A percentile compares a stretch with the other conserved stretches of the same genome.
Conservation (phyloP, 2,797 vertebrate genomes). For the Arrhamphus sclerolepis region DNA sequence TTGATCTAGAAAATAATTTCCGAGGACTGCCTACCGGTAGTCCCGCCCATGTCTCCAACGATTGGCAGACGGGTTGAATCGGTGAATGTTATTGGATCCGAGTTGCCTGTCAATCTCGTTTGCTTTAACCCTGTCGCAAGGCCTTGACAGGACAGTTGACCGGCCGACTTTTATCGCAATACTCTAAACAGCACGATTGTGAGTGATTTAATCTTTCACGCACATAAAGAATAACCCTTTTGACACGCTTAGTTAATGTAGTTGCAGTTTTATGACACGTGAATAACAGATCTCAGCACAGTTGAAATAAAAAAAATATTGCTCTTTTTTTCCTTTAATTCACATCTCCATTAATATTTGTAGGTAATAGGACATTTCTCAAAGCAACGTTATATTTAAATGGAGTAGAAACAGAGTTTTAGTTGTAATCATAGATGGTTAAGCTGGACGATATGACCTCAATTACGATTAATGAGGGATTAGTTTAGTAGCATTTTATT, state of each 20-base stretch:
- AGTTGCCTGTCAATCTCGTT: conserved; percentile 55
- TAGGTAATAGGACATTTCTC: no score
- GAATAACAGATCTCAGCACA: not conserved
- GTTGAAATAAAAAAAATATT: not conserved
- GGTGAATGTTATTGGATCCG: conserved; percentile 56
- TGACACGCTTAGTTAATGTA: not conserved
- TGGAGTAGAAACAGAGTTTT: no score
- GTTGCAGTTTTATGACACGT: not conserved
- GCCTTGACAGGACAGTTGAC: conserved; percentile 76
- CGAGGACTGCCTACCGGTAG: conserved; percentile 68
- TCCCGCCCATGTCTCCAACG: conserved; percentile 55
- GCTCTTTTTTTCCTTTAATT: no score
- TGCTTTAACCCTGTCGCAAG: conserved; percentile 62
- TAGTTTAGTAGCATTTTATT: no score
- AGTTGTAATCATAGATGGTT: no score
- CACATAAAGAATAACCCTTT: not conserved
- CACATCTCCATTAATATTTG: no score
- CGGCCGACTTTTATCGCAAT: conserved; percentile 48
- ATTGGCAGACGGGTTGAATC: conserved; percentile 64
- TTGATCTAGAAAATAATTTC: conserved; percentile 76
- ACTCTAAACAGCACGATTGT: not conserved
- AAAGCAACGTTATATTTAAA: no score
- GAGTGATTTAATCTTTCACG: not conserved
- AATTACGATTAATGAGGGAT: no score
- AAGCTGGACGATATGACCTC: no score